These are phyloP conservation scores for Nezara viridula DNA, from an alignment of 2,888 invertebrate genomes.

Conservation along the genomic window DNA sequence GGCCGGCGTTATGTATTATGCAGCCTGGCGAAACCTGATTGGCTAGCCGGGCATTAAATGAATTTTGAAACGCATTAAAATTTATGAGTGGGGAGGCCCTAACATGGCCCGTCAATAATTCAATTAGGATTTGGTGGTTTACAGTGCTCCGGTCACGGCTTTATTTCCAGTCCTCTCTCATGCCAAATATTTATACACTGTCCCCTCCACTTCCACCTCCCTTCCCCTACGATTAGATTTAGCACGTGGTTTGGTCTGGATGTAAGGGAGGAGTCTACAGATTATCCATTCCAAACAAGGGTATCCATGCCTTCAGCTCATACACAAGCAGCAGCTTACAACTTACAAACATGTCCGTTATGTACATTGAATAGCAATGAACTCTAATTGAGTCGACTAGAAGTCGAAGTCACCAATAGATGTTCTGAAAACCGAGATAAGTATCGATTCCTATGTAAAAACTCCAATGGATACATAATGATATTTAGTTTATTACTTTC, in stretches of 20 bases:
- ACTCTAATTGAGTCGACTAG: neutral
- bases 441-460: too few species aligned
- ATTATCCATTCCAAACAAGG: neutral
- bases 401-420: too few species aligned
- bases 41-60: constrained; percentile 40
- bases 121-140: constrained; percentile 46
- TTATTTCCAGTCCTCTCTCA: constrained; percentile 45
- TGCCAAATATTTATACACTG: neutral
- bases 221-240: neutral
- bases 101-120: constrained; percentile 51
- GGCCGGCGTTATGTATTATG: constrained; percentile 22
- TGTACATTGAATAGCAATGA: too few species aligned
- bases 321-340: neutral
- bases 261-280: neutral
- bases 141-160: constrained; percentile 3
- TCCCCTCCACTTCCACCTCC: neutral
- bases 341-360: too few species aligned
- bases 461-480: too few species aligned
- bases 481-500: too few species aligned
- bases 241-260: neutral
- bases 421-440: too few species aligned
- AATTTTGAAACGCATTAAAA: constrained; percentile 49
- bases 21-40: constrained; percentile 37
- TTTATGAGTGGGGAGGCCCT: constrained; percentile 36
- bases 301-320: neutral